A percentile compares a stretch with the other conserved stretches of the same genome.
Conservation (phyloP, 2,113 vertebrate genomes). For the Cryptomyrus ogoouensis region DNA sequence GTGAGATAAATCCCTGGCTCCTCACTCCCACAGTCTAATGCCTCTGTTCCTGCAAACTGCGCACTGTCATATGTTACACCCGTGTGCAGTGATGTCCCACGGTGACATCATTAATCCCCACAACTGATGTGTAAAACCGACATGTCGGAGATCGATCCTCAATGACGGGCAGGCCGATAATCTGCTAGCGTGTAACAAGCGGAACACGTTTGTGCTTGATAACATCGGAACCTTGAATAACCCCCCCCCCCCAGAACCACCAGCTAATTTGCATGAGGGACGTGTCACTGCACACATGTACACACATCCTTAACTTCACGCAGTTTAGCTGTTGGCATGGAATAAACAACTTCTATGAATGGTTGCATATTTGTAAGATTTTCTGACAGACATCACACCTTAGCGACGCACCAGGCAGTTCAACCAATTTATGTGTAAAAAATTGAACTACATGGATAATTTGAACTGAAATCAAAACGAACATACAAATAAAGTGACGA, state of each 20-base stretch:
- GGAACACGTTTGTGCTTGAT: not conserved
- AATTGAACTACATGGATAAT: not conserved
- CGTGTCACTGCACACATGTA: not conserved
- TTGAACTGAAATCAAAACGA: not conserved
- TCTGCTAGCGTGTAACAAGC: not conserved
- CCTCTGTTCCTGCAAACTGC: not conserved
- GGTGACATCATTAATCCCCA: not conserved
- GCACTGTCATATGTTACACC: not conserved
- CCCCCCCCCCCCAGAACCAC: not conserved
- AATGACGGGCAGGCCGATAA: not conserved
- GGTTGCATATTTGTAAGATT: not conserved
- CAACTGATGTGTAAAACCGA: not conserved
- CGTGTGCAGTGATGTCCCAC: not conserved
- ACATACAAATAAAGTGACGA: not conserved
- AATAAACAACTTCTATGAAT: not conserved
- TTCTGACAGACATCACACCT: not conserved
- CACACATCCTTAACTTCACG: not conserved
- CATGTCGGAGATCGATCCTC: not conserved
- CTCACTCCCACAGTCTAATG: not conserved
- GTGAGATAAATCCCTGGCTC: not conserved
- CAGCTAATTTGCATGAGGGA: not conserved
- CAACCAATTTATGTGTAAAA: not conserved
- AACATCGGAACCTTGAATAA: not conserved
- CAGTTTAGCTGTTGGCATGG: not conserved
- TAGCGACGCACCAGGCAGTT: not conserved